phyloP scores from a whole-genome alignment of 2,888 invertebrate species.

The Xylota sylvarum region DNA sequence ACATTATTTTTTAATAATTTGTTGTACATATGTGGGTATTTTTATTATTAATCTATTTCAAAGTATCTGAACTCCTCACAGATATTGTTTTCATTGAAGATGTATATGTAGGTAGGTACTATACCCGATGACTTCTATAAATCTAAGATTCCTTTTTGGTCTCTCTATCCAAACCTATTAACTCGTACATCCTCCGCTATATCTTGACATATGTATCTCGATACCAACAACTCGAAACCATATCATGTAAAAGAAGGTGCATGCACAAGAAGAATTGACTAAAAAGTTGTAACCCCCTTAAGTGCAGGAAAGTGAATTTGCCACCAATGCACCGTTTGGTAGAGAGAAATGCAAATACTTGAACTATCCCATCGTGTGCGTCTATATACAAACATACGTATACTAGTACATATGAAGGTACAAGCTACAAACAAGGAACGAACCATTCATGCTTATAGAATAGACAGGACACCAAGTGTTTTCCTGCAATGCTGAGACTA shows the following conservation, averaged over 20 bases:
- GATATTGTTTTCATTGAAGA: no score
- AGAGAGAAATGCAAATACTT: constrained; percentile 58
- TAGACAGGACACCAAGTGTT: constrained; percentile 64
- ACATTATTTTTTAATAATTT: no score
- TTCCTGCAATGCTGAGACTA: constrained; percentile 46
- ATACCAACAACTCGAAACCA: background rate
- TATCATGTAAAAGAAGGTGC: background rate
- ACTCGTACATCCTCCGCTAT: background rate
- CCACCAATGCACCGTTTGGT: constrained; percentile 15
- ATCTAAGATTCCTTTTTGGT: background rate
- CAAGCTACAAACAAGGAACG: constrained; percentile 21
- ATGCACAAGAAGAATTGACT: background rate
- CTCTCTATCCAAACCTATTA: background rate
- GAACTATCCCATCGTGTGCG: constrained; percentile 7
- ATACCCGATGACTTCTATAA: no score
- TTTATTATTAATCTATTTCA: no score
- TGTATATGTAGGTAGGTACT: no score
- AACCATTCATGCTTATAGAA: constrained; percentile 24
- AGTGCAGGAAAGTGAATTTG: constrained; percentile 29
- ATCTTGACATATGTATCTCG: background rate
- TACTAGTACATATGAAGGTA: constrained; percentile 19
- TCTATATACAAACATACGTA: background rate
- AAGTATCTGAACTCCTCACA: no score
- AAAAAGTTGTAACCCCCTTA: background rate
- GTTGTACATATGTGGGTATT: no score